These are phyloP conservation scores for Phaetusa simplex DNA, from an alignment of 2,113 vertebrate genomes.

Conservation along the genomic window DNA sequence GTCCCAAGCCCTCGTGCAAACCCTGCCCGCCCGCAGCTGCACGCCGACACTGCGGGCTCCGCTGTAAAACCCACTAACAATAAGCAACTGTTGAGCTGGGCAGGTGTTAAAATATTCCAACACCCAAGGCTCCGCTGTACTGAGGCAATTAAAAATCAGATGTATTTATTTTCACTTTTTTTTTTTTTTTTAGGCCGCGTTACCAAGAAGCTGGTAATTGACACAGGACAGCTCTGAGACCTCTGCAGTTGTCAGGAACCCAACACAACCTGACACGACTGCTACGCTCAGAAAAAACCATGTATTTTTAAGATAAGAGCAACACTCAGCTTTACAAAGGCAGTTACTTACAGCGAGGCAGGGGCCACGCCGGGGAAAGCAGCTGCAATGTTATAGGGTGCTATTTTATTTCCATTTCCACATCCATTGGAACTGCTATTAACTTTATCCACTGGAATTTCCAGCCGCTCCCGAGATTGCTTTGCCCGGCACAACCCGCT, in stretches of 20 bases:
- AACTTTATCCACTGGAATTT: constrained; percentile 62
- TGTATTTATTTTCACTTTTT: background rate
- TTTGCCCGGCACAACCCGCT: background rate
- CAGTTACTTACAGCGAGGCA: background rate
- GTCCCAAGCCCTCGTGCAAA: background rate
- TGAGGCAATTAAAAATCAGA: constrained; percentile 24
- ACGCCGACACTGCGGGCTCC: background rate
- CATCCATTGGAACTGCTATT: constrained; percentile 38
- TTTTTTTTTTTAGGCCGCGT: background rate
- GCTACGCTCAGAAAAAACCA: background rate
- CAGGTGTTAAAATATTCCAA: constrained; percentile 61
- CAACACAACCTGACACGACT: background rate
- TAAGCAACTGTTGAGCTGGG: constrained; percentile 53
- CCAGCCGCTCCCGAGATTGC: constrained; percentile 28
- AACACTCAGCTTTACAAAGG: background rate
- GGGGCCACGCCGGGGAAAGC: constrained; percentile 22
- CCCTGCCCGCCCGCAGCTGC: constrained; percentile 2
- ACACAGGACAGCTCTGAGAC: background rate
- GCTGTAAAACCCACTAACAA: background rate
- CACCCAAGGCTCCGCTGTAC: background rate
- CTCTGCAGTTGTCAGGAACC: background rate
- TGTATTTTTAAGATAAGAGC: background rate
- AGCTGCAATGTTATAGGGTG: constrained; percentile 50
- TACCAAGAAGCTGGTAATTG: constrained; percentile 4
- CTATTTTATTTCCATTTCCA: constrained; percentile 67